Percentiles rank a stretch among this genome's conserved stretches.
phyloP scores from a whole-genome alignment of 2,797 vertebrate species.

The Chrosomus eos region DNA sequence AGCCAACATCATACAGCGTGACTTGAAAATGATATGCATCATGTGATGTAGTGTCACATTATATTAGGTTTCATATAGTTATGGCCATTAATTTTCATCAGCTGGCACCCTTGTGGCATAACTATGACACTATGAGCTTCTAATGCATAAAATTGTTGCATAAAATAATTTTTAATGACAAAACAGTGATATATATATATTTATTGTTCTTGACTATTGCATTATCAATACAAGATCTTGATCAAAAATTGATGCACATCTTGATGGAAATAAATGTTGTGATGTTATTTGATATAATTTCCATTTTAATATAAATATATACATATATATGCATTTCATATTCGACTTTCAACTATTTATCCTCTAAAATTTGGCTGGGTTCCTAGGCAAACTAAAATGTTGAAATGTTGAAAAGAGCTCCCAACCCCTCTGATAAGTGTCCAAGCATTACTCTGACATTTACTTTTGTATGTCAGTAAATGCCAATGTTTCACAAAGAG shows the following conservation, averaged over 20 bases:
- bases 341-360: background rate
- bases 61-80: background rate
- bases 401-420: constrained; percentile 5
- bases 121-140: background rate
- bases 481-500: background rate
- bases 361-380: background rate
- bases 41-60: background rate
- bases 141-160: background rate
- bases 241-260: too few relatives aligned
- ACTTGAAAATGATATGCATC: background rate
- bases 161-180: too few relatives aligned
- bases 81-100: background rate
- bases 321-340: background rate
- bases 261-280: too few relatives aligned
- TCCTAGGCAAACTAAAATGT: constrained; percentile 15
- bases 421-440: constrained; percentile 1
- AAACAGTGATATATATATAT: too few relatives aligned
- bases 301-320: too few relatives aligned
- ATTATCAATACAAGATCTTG: too few relatives aligned
- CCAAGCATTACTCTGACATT: constrained; percentile 39
- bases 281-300: too few relatives aligned
- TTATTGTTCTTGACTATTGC: too few relatives aligned
- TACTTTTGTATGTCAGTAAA: background rate
- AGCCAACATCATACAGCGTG: background rate
- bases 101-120: background rate